These are phyloP conservation scores for Kryptolebias ocellatus DNA, from an alignment of 2,797 vertebrate species.

Conservation along the genomic window DNA sequence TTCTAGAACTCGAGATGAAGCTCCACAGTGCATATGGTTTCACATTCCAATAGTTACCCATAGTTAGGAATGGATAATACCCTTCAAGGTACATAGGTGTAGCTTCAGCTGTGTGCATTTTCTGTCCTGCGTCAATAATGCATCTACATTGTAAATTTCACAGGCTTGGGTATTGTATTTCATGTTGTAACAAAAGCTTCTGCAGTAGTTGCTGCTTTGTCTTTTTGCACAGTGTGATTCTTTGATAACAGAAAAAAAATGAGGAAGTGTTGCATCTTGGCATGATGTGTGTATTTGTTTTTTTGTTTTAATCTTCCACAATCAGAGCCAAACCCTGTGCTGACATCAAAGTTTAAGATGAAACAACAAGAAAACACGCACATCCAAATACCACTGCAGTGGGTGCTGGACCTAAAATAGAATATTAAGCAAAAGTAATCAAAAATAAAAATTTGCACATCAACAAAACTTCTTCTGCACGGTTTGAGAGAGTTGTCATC, in stretches of 20 bases:
- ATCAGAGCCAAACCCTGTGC: background rate
- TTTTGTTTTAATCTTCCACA: background rate
- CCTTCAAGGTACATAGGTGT: conserved; percentile 22
- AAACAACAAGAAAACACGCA: too few species aligned
- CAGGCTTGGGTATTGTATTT: conserved; percentile 37
- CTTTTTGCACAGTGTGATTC: conserved; percentile 16
- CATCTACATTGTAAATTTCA: conserved; percentile 33
- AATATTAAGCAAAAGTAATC: too few species aligned
- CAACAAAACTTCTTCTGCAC: too few species aligned
- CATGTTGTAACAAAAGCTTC: conserved; percentile 34
- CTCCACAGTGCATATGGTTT: conserved; percentile 54
- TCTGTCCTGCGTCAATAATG: conserved; percentile 57
- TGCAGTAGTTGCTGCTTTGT: conserved; percentile 9
- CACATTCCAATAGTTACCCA: conserved; percentile 59
- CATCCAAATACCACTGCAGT: too few species aligned
- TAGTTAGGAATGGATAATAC: conserved; percentile 30
- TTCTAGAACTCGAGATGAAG: conserved; percentile 43
- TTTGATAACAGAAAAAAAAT: conserved; percentile 18
- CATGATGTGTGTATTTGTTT: conserved; percentile 6
- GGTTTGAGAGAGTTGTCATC: too few species aligned
- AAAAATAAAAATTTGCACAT: too few species aligned
- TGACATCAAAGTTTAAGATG: background rate
- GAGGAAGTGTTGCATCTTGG: conserved; percentile 29
- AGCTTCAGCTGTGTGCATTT: conserved; percentile 33
- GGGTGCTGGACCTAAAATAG: too few species aligned